Evolutionary conservation across 2,888 invertebrate genomes (phyloP).

Genomic region (Erannis defoliaria): DNA sequence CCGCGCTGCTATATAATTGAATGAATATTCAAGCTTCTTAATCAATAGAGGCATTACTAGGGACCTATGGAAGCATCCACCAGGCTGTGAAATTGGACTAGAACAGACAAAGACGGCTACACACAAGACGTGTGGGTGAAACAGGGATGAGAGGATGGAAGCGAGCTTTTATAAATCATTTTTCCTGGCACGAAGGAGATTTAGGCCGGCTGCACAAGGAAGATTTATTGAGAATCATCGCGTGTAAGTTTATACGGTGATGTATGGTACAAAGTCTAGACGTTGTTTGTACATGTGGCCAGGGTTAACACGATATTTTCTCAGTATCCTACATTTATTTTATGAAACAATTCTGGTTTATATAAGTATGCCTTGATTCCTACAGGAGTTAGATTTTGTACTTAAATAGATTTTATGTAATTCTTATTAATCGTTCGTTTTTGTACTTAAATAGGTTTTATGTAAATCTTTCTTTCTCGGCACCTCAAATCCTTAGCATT

Average conservation of each 20-base stretch:
- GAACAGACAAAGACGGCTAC: slow-evolving; percentile 63
- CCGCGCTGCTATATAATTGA: slow-evolving; percentile 79
- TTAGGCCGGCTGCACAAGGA: slow-evolving; percentile 64
- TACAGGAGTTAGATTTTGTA: too few relatives aligned
- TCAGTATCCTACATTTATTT: neutral
- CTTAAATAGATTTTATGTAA: too few relatives aligned
- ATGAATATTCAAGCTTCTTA: slow-evolving; percentile 85
- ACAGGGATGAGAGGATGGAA: slow-evolving; percentile 59
- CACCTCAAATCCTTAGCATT: too few relatives aligned
- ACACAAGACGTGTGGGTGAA: slow-evolving; percentile 44
- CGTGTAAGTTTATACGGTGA: slow-evolving; percentile 37
- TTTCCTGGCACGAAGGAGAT: slow-evolving; percentile 75
- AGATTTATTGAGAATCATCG: slow-evolving; percentile 49
- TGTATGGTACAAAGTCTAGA: slow-evolving; percentile 39
- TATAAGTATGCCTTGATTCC: too few relatives aligned
- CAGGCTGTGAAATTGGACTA: slow-evolving; percentile 85
- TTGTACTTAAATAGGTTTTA: too few relatives aligned
- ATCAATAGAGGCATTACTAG: slow-evolving; percentile 83
- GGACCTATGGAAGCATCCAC: slow-evolving; percentile 76
- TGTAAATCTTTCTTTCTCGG: too few relatives aligned
- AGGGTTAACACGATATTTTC: slow-evolving; percentile 28
- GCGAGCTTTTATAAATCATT: slow-evolving; percentile 84
- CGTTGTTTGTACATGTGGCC: slow-evolving; percentile 40
- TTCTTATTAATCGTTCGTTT: too few relatives aligned
- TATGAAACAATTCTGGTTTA: neutral